Evolutionary conservation across 92 coral and sea anemone genomes (phyloP).

Genomic region (Nematostella vectensis): DNA sequence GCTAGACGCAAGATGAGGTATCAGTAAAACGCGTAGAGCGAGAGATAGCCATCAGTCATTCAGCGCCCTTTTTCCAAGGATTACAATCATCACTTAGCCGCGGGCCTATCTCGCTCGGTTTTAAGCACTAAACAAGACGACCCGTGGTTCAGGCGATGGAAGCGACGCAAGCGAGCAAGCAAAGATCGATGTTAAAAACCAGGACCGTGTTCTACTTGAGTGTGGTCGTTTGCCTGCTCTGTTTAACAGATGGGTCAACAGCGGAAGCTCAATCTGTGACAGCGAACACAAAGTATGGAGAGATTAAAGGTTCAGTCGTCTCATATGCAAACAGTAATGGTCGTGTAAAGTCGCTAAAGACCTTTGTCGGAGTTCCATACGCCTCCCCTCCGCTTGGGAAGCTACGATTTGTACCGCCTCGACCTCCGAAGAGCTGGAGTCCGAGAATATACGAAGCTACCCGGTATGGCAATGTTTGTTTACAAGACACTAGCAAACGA

Average conservation of each 20-base stretch:
- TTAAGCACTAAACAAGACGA: too few relatives aligned
- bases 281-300: conserved; percentile 36
- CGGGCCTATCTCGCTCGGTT: too few relatives aligned
- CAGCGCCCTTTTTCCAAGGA: background rate
- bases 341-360: conserved; percentile 4
- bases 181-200: too few relatives aligned
- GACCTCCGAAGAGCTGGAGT: conserved; percentile 29
- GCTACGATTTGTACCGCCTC: conserved; percentile 25
- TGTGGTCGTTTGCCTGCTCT: too few relatives aligned
- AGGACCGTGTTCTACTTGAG: too few relatives aligned
- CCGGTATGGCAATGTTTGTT: conserved; percentile 35
- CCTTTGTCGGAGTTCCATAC: conserved; percentile 39
- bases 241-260: too few relatives aligned
- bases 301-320: conserved; percentile 10
- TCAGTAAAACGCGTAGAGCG: too few relatives aligned
- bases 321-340: conserved; percentile 11
- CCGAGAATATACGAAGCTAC: conserved; percentile 36
- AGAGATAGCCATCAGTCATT: background rate
- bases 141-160: too few relatives aligned
- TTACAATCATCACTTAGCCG: conserved; percentile 1
- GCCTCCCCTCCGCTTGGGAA: conserved; percentile 51
- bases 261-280: conserved; percentile 7
- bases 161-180: too few relatives aligned
- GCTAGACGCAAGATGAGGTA: too few relatives aligned
- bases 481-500: conserved; percentile 6